Evolutionary conservation across 2,888 invertebrate species (phyloP).

Genomic region (Chrysopilus asiliformis): DNA sequence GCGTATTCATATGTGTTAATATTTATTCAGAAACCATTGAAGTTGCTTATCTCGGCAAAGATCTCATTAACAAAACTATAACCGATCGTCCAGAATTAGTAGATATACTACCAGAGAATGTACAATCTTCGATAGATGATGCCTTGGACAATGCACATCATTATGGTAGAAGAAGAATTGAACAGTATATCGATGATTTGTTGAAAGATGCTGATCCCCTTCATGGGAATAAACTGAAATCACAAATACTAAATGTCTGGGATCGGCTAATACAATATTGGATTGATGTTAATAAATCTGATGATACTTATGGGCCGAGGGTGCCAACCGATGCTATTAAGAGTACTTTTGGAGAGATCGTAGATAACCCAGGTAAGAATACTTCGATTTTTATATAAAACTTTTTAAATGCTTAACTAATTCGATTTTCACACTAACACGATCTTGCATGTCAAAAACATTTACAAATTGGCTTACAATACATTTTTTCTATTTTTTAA

Average conservation of each 20-base stretch:
- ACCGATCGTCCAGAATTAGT: slow-evolving; percentile 78
- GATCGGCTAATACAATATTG: slow-evolving; percentile 87
- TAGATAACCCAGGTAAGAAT: slow-evolving; percentile 56
- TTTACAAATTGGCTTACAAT: too few species aligned
- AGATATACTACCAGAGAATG: slow-evolving; percentile 57
- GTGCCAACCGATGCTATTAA: slow-evolving; percentile 60
- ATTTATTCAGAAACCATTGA: slow-evolving; percentile 91
- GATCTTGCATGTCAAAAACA: too few species aligned
- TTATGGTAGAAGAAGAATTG: slow-evolving; percentile 83
- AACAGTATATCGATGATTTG: slow-evolving; percentile 67
- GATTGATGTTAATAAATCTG: slow-evolving; percentile 54
- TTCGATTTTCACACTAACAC: too few species aligned
- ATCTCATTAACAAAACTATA: slow-evolving; percentile 75
- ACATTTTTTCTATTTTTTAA: too few species aligned
- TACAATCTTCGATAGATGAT: slow-evolving; percentile 60
- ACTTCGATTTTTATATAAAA: too few species aligned
- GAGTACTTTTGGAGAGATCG: slow-evolving; percentile 54
- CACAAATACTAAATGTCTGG: slow-evolving; percentile 84
- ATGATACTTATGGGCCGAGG: slow-evolving; percentile 50
- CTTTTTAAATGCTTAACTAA: too few species aligned
- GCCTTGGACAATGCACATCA: slow-evolving; percentile 86
- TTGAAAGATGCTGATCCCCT: slow-evolving; percentile 66
- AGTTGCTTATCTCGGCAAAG: slow-evolving; percentile 75
- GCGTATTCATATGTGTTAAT: slow-evolving; percentile 57
- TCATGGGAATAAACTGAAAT: slow-evolving; percentile 71